Conservation (phyloP, 2,888 invertebrate species). For the Drosophila aldrichi region DNA sequence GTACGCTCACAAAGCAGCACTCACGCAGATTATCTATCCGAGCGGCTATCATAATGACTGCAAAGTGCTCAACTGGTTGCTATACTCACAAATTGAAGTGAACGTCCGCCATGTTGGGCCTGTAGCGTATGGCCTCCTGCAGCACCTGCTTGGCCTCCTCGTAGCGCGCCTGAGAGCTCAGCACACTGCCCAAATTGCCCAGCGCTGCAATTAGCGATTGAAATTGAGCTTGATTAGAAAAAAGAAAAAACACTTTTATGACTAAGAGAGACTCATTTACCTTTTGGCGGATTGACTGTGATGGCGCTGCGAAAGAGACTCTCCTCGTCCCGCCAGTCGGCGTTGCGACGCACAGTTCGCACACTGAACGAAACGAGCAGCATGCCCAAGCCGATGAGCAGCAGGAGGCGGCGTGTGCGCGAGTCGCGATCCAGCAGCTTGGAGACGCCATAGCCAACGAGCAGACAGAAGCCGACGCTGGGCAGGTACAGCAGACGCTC, state of each 20-base stretch:
- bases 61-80: constrained; percentile 23
- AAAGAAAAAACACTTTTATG: not conserved
- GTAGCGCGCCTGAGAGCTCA: constrained; percentile 94
- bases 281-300: constrained; percentile 98
- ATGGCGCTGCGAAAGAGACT: constrained; percentile 96
- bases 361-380: constrained; percentile 90
- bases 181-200: constrained; percentile 98
- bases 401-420: constrained; percentile 70
- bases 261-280: constrained; percentile 86
- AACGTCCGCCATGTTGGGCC: constrained; percentile 99
- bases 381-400: constrained; percentile 85
- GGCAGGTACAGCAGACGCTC: constrained; percentile 98
- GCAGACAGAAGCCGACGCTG: constrained; percentile 96
- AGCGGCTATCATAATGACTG: constrained; percentile 17
- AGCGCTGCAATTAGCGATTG: constrained; percentile 89
- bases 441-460: constrained; percentile 91
- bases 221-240: not conserved
- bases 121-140: constrained; percentile 94
- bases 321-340: constrained; percentile 97
- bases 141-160: constrained; percentile 96
- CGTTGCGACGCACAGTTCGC: constrained; percentile 92
- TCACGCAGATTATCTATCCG: constrained; percentile 23
- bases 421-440: constrained; percentile 83
- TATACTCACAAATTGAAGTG: constrained; percentile 98
- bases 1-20: constrained; percentile 8